Base-by-base conservation (phyloP, 1,140 invertebrate genomes). In the Musca vetustissima region DNA sequence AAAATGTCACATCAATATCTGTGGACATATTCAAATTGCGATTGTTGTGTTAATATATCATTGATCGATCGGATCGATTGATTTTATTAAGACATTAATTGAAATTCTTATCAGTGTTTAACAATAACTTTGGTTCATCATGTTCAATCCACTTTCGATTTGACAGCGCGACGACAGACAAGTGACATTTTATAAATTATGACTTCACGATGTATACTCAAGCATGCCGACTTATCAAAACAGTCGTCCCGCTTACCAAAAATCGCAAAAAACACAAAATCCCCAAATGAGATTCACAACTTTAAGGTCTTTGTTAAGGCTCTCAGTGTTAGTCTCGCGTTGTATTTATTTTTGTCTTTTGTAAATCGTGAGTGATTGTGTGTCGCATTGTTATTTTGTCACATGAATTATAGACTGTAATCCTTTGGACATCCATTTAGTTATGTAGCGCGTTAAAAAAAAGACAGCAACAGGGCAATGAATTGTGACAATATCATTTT, bases 131-230 rank as follows among this genome's bases (percentile, higher is more conserved):
- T 68, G 70, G 71, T 57, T 61, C 57, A 36, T 61, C 57, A 69
- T 67, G 72, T 73, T 76, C 78, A 80, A 78, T 78, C 78, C 78
- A 79, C 78, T 80, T 80, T 80, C 78, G 73, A 80, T 80, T 80
- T 80, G 78, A 80, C 78, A 80, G 74, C 67, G 69, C 76, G 74
- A 77, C 78, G 75, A 80, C 78, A 80, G 78, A 80, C 78, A 80
- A 76, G 78, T 80, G 78, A 80, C 78, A 80, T 80, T 64, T 77
- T 77, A 80, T 80, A 80, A 80, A 75, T 80, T 75, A 80, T 71
- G 50, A 59, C 66, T 47, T 43, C 52, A 52, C 25, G 52, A 67
- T 24, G 19, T 24, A 28, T 17, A 4, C 57, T 13, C 53, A 57
- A 57, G 4, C 8, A 57, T 61, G 36, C 36, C 28, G 57, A 61